Conservation (phyloP, 2,113 vertebrate species). For the Heliornis fulica region DNA sequence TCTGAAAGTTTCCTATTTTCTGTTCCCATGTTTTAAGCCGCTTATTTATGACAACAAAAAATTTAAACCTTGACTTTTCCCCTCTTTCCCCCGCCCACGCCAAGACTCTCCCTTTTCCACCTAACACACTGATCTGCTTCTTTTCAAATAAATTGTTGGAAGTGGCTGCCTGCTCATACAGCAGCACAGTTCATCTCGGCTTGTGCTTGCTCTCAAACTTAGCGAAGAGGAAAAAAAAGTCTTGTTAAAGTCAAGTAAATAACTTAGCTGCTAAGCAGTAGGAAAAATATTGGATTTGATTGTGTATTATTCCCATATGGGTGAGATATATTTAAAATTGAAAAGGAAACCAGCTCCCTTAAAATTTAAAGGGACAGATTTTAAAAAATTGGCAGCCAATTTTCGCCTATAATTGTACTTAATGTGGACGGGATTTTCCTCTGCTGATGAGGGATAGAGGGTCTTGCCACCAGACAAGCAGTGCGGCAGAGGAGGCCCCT, state of each 20-base stretch:
- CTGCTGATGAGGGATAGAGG: constrained; percentile 51
- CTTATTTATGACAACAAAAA: constrained; percentile 29
- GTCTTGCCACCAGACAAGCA: constrained; percentile 19
- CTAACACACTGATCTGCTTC: constrained; percentile 41
- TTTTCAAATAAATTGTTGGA: constrained; percentile 52
- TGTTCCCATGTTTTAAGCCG: constrained; percentile 13
- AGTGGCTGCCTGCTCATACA: not conserved
- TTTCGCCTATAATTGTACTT: constrained; percentile 32
- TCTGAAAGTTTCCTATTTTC: constrained; percentile 28
- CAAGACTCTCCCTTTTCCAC: not conserved
- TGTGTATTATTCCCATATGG: constrained; percentile 59
- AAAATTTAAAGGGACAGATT: constrained; percentile 50
- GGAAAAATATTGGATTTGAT: constrained; percentile 64
- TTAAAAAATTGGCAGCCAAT: constrained; percentile 51
- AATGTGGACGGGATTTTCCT: constrained; percentile 49
- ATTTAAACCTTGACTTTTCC: constrained; percentile 20
- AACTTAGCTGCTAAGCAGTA: constrained; percentile 56
- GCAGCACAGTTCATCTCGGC: constrained; percentile 27
- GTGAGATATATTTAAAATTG: constrained; percentile 56
- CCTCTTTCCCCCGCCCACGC: not conserved
- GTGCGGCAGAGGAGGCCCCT: not conserved
- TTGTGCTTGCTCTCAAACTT: constrained; percentile 12
- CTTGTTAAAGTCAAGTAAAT: constrained; percentile 66
- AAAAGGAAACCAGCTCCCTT: constrained; percentile 52
- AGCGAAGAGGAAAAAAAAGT: constrained; percentile 42